phyloP scores from a whole-genome alignment of 2,888 invertebrate genomes.

The Melanchra persicariae region DNA sequence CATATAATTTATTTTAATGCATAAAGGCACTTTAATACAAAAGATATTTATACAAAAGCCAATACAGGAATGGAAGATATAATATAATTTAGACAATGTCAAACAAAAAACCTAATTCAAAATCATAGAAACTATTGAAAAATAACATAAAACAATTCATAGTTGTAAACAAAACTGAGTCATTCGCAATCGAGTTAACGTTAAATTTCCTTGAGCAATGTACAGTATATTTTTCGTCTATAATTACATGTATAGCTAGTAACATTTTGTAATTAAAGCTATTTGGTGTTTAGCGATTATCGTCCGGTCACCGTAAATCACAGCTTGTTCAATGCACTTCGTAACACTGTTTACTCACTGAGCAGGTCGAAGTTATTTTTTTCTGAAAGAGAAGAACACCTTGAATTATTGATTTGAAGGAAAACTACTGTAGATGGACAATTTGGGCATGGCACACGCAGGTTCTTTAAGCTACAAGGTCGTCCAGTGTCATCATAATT shows the following conservation, averaged over 20 bases:
- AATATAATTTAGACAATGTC: background rate
- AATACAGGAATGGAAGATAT: background rate
- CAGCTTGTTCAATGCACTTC: conserved; percentile 68
- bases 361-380: conserved; percentile 60
- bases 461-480: conserved; percentile 1
- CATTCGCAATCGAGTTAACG: background rate
- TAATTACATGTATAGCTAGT: conserved; percentile 41
- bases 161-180: background rate
- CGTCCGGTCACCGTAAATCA: conserved; percentile 65
- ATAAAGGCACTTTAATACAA: background rate
- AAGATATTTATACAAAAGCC: background rate
- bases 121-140: background rate
- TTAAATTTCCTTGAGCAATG: background rate
- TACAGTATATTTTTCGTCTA: conserved; percentile 9
- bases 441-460: background rate
- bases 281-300: conserved; percentile 69
- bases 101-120: background rate
- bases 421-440: background rate
- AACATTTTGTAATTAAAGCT: conserved; percentile 56
- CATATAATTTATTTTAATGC: background rate
- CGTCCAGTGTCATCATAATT: background rate
- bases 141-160: background rate
- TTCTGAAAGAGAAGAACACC: conserved; percentile 48
- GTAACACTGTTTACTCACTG: conserved; percentile 46
- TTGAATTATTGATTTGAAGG: conserved; percentile 18